Base-by-base conservation (phyloP, 1,140 invertebrate species). In the Sitobion miscanthi region DNA sequence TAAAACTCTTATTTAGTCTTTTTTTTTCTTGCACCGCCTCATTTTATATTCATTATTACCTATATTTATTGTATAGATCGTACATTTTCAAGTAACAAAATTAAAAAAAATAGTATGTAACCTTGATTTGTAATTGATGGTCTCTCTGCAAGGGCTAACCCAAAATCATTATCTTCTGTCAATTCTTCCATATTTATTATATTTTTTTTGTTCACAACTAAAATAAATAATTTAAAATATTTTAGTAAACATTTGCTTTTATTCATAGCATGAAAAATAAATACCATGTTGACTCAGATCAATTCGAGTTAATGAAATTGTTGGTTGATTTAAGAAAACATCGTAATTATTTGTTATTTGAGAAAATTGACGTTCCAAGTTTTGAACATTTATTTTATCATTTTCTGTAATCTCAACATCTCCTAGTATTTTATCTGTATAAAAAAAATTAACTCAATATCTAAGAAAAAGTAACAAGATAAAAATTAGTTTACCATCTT, bases 391-490 rank as follows among this genome's bases (percentile, higher is more conserved):
- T 20, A 95, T 94, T 49, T 95, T 94, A 9, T 95, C 95, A 88
- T 95, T 96, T 83, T 96, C 96, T 96, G 94, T 93, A 95, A 95
- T 82, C 94, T 38, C 90, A 49, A 52, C 90, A 52, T 21, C n/a
- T 0, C 47, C 77, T 17, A 92, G 14, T 25, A 92, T 92, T 92
- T 92, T 92, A 23, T 92, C 77, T 83, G 17, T 23, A 2, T 42
- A 90, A 62, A 90, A 90, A 90, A 57, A 77, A 35, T 6, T 11
- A 62, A 25, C n/a, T 35, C 62, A 77, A 77, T n/a, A 6, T 17
- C 30, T 17, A 77, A n/a, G 25, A 5, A 45, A 90, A 42, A 42
- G 57, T 42, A 57, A 54, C 38, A 38, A 90, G 0, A 57, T 90
- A 45, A 38, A 38, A 62, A 42, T 42, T 42, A 17, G 62, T n/a